These are phyloP conservation scores for Hippocampus kuda DNA, from an alignment of 2,797 vertebrate species.

Conservation along the genomic window DNA sequence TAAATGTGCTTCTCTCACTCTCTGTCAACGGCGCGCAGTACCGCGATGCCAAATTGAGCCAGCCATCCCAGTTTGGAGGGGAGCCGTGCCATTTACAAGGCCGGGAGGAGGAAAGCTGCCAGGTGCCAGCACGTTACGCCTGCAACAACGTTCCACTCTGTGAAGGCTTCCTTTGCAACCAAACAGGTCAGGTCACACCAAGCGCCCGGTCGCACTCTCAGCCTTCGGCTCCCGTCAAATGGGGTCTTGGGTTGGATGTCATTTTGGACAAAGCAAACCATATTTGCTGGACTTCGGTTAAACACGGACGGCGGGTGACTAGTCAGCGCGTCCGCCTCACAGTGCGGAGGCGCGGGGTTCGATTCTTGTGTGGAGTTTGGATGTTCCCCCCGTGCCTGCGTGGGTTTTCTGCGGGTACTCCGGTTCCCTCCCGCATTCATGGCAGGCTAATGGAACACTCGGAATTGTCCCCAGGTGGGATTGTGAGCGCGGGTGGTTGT, in stretches of 20 bases:
- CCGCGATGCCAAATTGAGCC: conserved; percentile 70
- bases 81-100: conserved; percentile 67
- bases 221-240: too few relatives aligned
- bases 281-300: background rate
- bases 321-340: too few relatives aligned
- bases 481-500: too few relatives aligned
- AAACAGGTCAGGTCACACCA: conserved; percentile 68
- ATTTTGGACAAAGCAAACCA: background rate
- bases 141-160: conserved; percentile 72
- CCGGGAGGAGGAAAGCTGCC: conserved; percentile 73
- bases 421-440: too few relatives aligned
- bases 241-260: background rate
- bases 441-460: too few relatives aligned
- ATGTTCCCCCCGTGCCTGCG: too few relatives aligned
- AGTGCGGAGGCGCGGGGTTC: too few relatives aligned
- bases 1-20: conserved; percentile 28
- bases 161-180: conserved; percentile 78
- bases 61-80: conserved; percentile 78
- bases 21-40: conserved; percentile 58
- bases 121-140: conserved; percentile 50
- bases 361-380: too few relatives aligned
- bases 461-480: too few relatives aligned
- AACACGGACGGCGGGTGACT: too few relatives aligned
- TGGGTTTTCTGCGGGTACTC: too few relatives aligned
- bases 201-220: background rate